Evolutionary conservation across 2,797 vertebrate genomes (phyloP).

Genomic region (Orientallactaga sibirica): DNA sequence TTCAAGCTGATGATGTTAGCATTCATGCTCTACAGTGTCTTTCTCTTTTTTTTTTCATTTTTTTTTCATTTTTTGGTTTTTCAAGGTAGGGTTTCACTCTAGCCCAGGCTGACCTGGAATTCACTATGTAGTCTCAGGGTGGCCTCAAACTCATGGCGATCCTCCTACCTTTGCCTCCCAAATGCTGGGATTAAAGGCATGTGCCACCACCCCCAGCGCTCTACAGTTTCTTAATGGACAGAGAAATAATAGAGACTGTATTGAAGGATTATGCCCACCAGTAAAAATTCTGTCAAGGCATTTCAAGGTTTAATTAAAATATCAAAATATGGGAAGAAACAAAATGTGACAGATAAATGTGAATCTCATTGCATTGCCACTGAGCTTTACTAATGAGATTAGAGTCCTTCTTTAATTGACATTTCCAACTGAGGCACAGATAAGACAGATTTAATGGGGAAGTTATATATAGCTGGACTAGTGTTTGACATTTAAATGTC

Average conservation of each 20-base stretch:
- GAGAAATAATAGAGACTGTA: not conserved
- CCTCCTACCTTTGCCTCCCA: no score
- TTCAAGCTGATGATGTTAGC: not conserved
- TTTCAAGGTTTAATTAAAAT: constrained; percentile 61
- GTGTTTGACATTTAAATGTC: constrained; percentile 69
- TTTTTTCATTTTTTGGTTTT: no score
- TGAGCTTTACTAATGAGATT: constrained; percentile 69
- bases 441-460: constrained; percentile 53
- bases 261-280: constrained; percentile 60
- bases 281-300: constrained; percentile 50
- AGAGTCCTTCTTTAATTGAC: constrained; percentile 69
- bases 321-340: constrained; percentile 62
- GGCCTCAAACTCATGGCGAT: no score
- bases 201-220: no score
- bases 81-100: no score
- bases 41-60: no score
- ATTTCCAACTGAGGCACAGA: constrained; percentile 60
- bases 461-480: constrained; percentile 67
- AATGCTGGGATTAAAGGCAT: no score
- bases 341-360: constrained; percentile 58
- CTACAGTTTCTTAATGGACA: constrained; percentile 1
- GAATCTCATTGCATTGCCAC: constrained; percentile 14
- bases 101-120: no score
- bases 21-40: not conserved
- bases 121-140: no score